Base-by-base conservation (phyloP, 2,888 invertebrate genomes). In the Pinctada fucata region DNA sequence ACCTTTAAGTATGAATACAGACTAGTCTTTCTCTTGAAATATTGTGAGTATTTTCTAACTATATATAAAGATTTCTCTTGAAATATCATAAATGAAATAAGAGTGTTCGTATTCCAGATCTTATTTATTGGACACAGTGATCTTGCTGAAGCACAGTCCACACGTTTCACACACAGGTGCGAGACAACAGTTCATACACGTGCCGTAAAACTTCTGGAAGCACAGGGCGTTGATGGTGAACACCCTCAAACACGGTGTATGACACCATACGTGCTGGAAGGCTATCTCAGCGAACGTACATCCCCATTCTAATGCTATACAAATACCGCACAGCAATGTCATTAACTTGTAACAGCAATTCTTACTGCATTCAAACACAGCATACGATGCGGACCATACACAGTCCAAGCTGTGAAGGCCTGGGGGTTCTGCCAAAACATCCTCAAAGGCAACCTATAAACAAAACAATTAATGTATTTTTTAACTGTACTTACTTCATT, bases 311-410 rank as follows among this genome's bases (percentile, higher is more conserved):
- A 95, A 93, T 0, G 95, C 95, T 75, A 95, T 93, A 45, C 95
- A 93, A 5, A 96, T 95, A 0, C 95, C 95, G 5, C 95, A 93
- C 45, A 96, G 87, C 72, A 95, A 94, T 0, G 95, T 94, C 63
- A 96, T 93, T 70, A 95, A 91, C 6, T 94, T 94, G 93, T 96
- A 96, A 91, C 95, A 95, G 90, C 94, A 94, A 90, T 95, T 94
- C 84, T 95, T 94, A 10, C 95, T 94, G 84, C 94, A 93, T 65
- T 94, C 93, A 92, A 95, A 96, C 90, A 95, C 84, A 66, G 80
- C 82, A 86, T 94, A 93, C 88, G 95, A 95, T 70, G 95, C 92
- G 6, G 94, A 93, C 96, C 96, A 96, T 68, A 95, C 95, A 91
- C 95, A 95, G 89, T 95, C 95, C 0, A 95, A 65, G n/a, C 85